Evolutionary conservation across 2,888 invertebrate species (phyloP).

Genomic region (Platynereis dumerilii): DNA sequence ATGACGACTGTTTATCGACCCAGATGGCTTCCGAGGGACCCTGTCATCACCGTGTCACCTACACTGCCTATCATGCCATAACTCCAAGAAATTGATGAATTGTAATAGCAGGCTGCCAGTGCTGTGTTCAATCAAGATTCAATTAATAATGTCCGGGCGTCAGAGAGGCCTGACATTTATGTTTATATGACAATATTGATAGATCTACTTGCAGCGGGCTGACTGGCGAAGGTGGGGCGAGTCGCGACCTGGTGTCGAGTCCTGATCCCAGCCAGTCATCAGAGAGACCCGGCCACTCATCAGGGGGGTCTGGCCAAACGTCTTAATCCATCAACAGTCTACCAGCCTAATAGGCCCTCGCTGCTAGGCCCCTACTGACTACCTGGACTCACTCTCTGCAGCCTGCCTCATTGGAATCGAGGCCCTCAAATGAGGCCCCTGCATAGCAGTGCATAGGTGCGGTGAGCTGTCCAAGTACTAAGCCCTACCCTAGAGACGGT

Average conservation of each 20-base stretch:
- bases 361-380: no score
- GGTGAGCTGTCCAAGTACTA: no score
- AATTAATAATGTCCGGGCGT: slow-evolving; percentile 20
- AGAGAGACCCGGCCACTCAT: slow-evolving; percentile 1
- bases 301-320: neutral
- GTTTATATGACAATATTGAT: slow-evolving; percentile 10
- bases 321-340: neutral
- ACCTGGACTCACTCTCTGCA: no score
- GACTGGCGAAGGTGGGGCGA: neutral
- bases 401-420: no score
- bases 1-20: no score
- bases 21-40: no score
- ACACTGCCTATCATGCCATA: no score
- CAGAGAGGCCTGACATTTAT: slow-evolving; percentile 18
- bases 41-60: no score
- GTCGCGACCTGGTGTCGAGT: slow-evolving; percentile 9
- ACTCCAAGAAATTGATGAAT: slow-evolving; percentile 8
- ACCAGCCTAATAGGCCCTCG: no score
- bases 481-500: no score
- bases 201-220: neutral
- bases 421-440: no score
- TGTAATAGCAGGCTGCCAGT: slow-evolving; percentile 8
- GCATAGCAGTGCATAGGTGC: no score
- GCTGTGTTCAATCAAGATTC: slow-evolving; percentile 21
- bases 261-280: slow-evolving; percentile 10